Base-by-base conservation (phyloP, 2,113 vertebrate species). In the Pseudorasbora parva region DNA sequence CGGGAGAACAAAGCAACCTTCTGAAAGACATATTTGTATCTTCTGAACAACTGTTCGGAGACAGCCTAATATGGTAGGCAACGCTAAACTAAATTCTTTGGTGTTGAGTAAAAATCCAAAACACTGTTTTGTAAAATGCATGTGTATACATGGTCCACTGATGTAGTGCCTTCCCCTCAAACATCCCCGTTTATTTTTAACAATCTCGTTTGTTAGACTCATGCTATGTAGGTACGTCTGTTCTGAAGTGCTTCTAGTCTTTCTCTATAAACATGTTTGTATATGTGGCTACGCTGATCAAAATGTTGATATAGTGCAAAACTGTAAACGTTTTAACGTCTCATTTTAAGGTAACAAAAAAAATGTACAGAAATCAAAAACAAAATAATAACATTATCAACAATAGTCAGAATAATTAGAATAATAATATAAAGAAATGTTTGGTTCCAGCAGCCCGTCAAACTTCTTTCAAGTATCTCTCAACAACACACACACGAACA, bases 391-490 rank as follows among this genome's bases (percentile, higher is more conserved):
- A 87, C 81, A 81, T 83, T 73, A 72, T 81, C 83, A 85, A 89
- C 76, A 88, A 87, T 91, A 87, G 90, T 87, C 17, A 86, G 83
- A 92, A 91, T 88, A 85, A 82, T 85, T 54, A 85, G 90, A 80
- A 87, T 89, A 83, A 85, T 49, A 86, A 72, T 77, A 84, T 94
- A 96, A 95, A 97, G 95, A 97, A 96, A 95, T 95, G 96, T 98
- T 99, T 98, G 96, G 95, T 95, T 97, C 96, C 97, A 98, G 96
- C 96, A 98, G 94, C 96, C 94, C 92, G 93, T 96, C 96, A 95
- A 98, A 98, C 96, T 95, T 97, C 96, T 95, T 98, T 98, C 98
- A 99, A 98, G 98, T 98, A 98, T 98, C 96, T 97, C 94, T 96
- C 95, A 94, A 94, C 93, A 91, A 94, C 91, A 93, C 73, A 93